Evolutionary conservation across 2,888 invertebrate genomes (phyloP).

Genomic region (Drosophila putrida): DNA sequence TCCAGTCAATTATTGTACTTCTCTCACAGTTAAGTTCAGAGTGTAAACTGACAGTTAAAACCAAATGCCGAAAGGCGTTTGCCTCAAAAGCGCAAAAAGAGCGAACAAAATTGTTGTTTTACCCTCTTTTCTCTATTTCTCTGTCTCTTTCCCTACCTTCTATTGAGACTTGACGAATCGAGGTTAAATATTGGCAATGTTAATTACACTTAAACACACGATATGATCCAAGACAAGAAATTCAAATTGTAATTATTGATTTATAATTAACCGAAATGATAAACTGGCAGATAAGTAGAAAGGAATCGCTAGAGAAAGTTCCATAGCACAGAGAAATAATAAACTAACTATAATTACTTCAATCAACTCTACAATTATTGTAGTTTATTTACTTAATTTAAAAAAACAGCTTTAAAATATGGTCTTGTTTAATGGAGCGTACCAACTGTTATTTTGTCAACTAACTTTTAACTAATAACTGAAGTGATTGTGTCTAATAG

Average conservation of each 20-base stretch:
- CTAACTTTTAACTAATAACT: too few relatives aligned
- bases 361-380: not conserved
- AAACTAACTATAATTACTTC: slow-evolving; percentile 1
- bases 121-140: slow-evolving; percentile 6
- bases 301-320: slow-evolving; percentile 3
- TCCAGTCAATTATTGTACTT: slow-evolving; percentile 2
- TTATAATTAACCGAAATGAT: not conserved
- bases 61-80: slow-evolving; percentile 2
- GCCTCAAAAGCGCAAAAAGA: slow-evolving; percentile 1
- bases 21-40: slow-evolving; percentile 28
- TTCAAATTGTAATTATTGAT: slow-evolving; percentile 14
- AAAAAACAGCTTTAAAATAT: not conserved
- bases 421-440: not conserved
- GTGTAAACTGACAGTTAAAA: slow-evolving; percentile 28
- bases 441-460: too few relatives aligned
- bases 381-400: not conserved
- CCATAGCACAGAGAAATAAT: not conserved
- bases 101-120: not conserved
- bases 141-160: not conserved
- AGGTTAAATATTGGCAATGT: slow-evolving; percentile 24
- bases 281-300: slow-evolving; percentile 8
- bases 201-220: slow-evolving; percentile 22
- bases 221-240: slow-evolving; percentile 24
- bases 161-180: slow-evolving; percentile 9
- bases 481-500: too few relatives aligned